A percentile compares a stretch with the other conserved stretches of the same genome.
Conservation (phyloP, 1,140 invertebrate species). For the Drosophila teissieri region DNA sequence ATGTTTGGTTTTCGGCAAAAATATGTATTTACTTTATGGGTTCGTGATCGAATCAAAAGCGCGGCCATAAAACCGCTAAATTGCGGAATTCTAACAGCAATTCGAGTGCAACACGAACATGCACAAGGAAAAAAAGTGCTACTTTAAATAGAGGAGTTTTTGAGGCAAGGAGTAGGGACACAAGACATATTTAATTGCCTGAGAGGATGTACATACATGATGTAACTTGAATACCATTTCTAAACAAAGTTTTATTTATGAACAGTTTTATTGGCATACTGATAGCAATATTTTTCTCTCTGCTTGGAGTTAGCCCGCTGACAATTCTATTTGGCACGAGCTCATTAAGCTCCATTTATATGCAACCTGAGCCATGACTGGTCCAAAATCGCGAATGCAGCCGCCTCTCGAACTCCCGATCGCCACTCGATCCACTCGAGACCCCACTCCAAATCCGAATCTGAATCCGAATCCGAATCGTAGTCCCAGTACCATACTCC, state of each 20-base stretch:
- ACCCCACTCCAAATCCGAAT: conserved; percentile 22
- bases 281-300: background rate
- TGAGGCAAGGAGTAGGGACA: no score
- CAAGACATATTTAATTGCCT: no score
- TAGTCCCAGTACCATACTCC: conserved; percentile 15
- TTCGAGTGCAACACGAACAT: conserved; percentile 71
- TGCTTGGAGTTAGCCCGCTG: conserved; percentile 42
- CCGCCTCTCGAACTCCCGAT: conserved; percentile 47
- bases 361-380: conserved; percentile 79
- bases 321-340: conserved; percentile 84
- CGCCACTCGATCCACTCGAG: conserved; percentile 43
- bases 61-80: conserved; percentile 71
- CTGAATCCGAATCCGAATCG: background rate
- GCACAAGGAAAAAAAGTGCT: background rate
- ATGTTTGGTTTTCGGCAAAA: conserved; percentile 37
- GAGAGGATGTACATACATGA: no score
- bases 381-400: conserved; percentile 58
- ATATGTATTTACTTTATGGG: conserved; percentile 30
- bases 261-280: no score
- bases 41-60: conserved; percentile 77
- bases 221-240: background rate
- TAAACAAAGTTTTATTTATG: background rate
- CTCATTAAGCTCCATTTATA: conserved; percentile 84
- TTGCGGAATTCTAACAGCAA: conserved; percentile 67
- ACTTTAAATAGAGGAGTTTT: no score